Percentiles rank a stretch among this genome's conserved stretches.
Evolutionary conservation across 1,140 invertebrate genomes (phyloP).

Genomic region (Akabosia matsudoensis): DNA sequence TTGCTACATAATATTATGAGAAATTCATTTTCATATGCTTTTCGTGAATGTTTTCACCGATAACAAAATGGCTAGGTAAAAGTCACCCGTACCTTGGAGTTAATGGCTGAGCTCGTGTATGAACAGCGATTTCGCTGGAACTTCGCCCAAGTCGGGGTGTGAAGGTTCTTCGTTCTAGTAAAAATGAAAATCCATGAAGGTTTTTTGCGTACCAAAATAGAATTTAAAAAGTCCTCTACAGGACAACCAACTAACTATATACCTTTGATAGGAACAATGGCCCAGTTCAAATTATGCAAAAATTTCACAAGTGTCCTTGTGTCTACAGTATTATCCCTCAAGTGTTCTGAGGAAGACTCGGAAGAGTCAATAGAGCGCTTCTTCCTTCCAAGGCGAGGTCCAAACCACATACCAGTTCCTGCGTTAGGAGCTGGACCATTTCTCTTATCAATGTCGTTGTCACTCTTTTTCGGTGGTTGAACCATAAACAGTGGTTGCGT

Average conservation of each 20-base stretch:
- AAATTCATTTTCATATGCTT: too few relatives aligned
- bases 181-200: constrained; percentile 7
- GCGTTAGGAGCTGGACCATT: constrained; percentile 23
- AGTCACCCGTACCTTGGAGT: constrained; percentile 29
- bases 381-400: constrained; percentile 42
- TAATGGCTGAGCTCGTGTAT: constrained; percentile 30
- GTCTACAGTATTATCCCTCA: constrained; percentile 30
- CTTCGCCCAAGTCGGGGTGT: constrained; percentile 42
- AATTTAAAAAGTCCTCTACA: too few relatives aligned
- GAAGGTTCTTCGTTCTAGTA: constrained; percentile 30
- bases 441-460: constrained; percentile 37
- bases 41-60: neutral
- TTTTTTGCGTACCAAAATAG: neutral
- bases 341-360: constrained; percentile 9
- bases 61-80: neutral
- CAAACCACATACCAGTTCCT: constrained; percentile 46
- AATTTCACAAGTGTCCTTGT: constrained; percentile 43
- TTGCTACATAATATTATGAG: neutral
- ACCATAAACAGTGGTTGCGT: neutral
- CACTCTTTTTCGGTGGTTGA: neutral
- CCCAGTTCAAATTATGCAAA: constrained; percentile 45
- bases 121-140: constrained; percentile 34
- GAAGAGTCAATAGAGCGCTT: constrained; percentile 26
- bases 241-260: neutral
- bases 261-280: constrained; percentile 46